Evolutionary conservation across 2,113 vertebrate genomes (phyloP), one percentile per base, ranked within the genome.

Genomic region (Gavialis gangeticus): DNA sequence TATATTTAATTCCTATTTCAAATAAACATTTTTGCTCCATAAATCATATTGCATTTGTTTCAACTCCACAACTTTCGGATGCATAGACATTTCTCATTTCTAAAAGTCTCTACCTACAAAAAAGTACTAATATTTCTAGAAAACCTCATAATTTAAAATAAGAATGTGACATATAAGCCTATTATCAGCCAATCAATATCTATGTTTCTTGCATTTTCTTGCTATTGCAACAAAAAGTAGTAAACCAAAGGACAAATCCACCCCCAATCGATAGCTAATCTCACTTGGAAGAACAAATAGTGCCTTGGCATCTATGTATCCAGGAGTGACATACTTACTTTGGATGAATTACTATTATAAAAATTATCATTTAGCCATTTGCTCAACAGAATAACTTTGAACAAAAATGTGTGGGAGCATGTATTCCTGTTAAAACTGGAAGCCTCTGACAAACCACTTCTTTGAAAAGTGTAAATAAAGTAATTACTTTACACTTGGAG

Each of bases 171-270:
- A 71, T 9, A 82, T 27, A 82, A 46, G 5, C 24, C 57, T 87
- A 80, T 91, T 86, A 93, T 93, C 91, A 91, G 12, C 27, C 55
- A 92, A 71, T 92, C 83, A 91, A 93, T 95, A 94, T 93, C 90
- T 85, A 92, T 12, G 14, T 55, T 91, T 81, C 59, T 87, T 87
- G 56, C 4, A 76, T 92, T 97, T 96, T 78, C 86, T 94, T 73
- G 46, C 9, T 91, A n/a, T 79, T 92, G 30, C 81, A 86, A 54
- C 57, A 75, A 55, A 82, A 59, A 81, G 83, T 85, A 75, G 71
- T 58, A 95, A 86, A 60, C 13, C 17, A 87, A 76, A 92, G 81
- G 66, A 94, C 54, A 87, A 84, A 73, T 30, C 3, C 57, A 92
- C 37, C 66, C 3, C 0, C 66, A 88, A 92, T 90, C 82, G 96